A percentile compares a stretch with the other conserved stretches of the same genome.
These are phyloP conservation scores for Archivesica marissinica DNA, from an alignment of 1,140 invertebrate genomes.

Conservation along the genomic window DNA sequence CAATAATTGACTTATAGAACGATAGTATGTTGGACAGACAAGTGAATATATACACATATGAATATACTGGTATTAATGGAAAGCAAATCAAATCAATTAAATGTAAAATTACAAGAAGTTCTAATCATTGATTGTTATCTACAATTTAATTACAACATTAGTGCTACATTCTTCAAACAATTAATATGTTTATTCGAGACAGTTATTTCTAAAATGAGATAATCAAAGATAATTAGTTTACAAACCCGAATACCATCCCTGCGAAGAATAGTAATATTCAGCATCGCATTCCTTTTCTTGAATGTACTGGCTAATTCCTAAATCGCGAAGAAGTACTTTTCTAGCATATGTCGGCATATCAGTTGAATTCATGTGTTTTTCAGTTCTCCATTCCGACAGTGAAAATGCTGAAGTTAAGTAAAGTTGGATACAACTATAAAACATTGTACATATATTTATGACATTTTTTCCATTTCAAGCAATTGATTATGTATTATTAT, in stretches of 20 bases:
- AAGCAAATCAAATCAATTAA: background rate
- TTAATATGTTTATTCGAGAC: background rate
- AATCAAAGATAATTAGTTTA: background rate
- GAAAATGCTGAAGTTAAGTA: constrained; percentile 10
- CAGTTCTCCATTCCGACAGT: background rate
- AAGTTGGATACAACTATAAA: background rate
- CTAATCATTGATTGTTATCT: too few species aligned
- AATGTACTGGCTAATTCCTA: constrained; percentile 5
- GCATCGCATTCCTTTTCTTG: background rate
- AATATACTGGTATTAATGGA: background rate
- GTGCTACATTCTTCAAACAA: background rate
- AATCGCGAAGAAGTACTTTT: constrained; percentile 1
- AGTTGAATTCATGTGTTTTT: background rate
- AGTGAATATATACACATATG: background rate
- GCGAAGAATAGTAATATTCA: background rate
- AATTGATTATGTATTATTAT: too few species aligned
- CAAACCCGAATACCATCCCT: constrained; percentile 24
- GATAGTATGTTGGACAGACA: background rate
- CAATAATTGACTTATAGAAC: too few species aligned
- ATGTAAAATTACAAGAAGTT: background rate
- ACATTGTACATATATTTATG: background rate
- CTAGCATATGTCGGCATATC: background rate
- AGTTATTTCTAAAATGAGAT: background rate
- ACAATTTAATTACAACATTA: too few species aligned
- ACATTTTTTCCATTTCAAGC: background rate